These are phyloP conservation scores for Allygus modestus DNA, from an alignment of 2,888 invertebrate species.

Conservation along the genomic window DNA sequence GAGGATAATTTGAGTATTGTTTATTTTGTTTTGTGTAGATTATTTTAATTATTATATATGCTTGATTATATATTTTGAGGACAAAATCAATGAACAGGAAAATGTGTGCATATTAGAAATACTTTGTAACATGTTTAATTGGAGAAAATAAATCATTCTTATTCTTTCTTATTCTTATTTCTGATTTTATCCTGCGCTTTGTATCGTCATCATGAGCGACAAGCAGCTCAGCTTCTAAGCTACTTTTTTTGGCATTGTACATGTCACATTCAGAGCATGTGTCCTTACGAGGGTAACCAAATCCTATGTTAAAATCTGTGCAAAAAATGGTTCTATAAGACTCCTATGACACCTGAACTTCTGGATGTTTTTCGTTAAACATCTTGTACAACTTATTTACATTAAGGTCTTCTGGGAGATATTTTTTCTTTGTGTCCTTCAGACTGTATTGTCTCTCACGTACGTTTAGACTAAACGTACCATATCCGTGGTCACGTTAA, in stretches of 20 bases:
- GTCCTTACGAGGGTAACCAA: slow-evolving; percentile 58
- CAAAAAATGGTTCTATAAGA: slow-evolving; percentile 47
- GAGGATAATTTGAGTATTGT: no score
- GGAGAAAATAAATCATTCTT: no score
- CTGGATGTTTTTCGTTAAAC: slow-evolving; percentile 50
- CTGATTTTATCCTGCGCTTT: no score
- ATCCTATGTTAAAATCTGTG: slow-evolving; percentile 54
- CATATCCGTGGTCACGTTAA: no score
- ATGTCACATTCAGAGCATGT: slow-evolving; percentile 61
- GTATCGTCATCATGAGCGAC: slow-evolving; percentile 22
- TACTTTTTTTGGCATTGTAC: not conserved
- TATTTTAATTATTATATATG: no score
- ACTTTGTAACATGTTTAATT: no score
- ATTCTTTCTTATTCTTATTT: slow-evolving; percentile 9
- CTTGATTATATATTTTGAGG: no score
- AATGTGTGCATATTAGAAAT: no score
- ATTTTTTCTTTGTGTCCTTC: slow-evolving; percentile 44
- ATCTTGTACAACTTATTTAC: slow-evolving; percentile 40
- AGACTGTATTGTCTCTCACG: slow-evolving; percentile 44
- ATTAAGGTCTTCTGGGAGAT: slow-evolving; percentile 54
- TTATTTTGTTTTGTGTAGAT: no score
- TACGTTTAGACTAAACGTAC: slow-evolving; percentile 44
- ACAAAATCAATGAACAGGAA: no score
- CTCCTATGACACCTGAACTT: slow-evolving; percentile 31
- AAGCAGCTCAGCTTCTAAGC: slow-evolving; percentile 46